Conservation (phyloP, 2,888 invertebrate genomes). For the Limnephilus marmoratus region DNA sequence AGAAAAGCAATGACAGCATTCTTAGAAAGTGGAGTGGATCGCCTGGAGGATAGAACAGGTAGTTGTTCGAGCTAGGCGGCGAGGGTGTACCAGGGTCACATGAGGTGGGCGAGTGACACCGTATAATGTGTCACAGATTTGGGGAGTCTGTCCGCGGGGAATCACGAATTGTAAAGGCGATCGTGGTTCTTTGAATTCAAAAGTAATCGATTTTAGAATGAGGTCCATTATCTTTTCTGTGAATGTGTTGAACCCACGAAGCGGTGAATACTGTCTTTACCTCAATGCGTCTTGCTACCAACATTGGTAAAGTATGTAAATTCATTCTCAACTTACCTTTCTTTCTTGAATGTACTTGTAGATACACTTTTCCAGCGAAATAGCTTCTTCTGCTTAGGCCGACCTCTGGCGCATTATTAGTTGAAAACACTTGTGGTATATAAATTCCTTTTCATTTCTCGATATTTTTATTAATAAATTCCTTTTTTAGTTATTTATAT, state of each 20-base stretch:
- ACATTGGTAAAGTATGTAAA: background rate
- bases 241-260: background rate
- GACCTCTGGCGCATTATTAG: background rate
- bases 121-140: background rate
- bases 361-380: background rate
- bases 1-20: slow-evolving; percentile 2
- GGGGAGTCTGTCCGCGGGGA: background rate
- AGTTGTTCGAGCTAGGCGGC: background rate
- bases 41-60: slow-evolving; percentile 1
- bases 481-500: too few species aligned
- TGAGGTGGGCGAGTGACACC: background rate
- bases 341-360: background rate
- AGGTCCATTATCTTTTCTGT: background rate
- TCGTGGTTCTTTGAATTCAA: background rate
- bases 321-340: background rate
- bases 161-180: background rate
- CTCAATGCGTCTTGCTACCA: background rate
- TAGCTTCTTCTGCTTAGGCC: background rate
- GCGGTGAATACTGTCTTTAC: background rate
- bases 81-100: background rate
- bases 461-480: too few species aligned
- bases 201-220: background rate
- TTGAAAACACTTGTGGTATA: background rate
- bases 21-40: background rate
- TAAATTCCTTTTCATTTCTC: too few species aligned